phyloP scores from a whole-genome alignment of 2,888 invertebrate species.

The Lomographa bimaculata region DNA sequence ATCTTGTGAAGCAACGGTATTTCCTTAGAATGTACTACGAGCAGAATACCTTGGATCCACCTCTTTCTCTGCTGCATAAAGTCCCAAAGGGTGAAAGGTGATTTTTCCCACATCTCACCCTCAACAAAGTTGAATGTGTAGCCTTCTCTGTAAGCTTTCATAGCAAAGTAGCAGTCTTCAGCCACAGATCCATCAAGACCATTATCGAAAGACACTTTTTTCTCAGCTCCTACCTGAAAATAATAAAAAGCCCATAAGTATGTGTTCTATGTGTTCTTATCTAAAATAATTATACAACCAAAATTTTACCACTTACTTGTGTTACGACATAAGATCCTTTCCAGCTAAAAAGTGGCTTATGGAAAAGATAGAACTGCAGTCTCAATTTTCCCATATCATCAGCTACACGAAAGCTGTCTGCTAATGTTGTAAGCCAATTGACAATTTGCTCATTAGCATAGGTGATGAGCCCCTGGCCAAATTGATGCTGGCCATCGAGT shows the following conservation, averaged over 20 bases:
- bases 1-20: slow-evolving; percentile 92
- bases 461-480: slow-evolving; percentile 97
- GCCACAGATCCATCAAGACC: slow-evolving; percentile 98
- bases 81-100: slow-evolving; percentile 97
- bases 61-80: slow-evolving; percentile 98
- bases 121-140: slow-evolving; percentile 97
- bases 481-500: slow-evolving; percentile 95
- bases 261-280: no score
- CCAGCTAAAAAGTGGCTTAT: slow-evolving; percentile 98
- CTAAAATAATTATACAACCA: no score
- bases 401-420: slow-evolving; percentile 97
- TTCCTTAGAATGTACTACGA: slow-evolving; percentile 93
- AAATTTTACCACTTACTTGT: slow-evolving; percentile 84
- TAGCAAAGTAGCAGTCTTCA: slow-evolving; percentile 98
- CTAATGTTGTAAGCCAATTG: slow-evolving; percentile 98
- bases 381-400: slow-evolving; percentile 99
- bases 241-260: no score
- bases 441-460: slow-evolving; percentile 98
- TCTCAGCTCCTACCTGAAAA: slow-evolving; percentile 93
- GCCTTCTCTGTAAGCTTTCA: slow-evolving; percentile 96
- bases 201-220: slow-evolving; percentile 96
- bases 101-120: slow-evolving; percentile 99
- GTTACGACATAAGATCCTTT: slow-evolving; percentile 99
- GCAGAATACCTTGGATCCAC: slow-evolving; percentile 96
- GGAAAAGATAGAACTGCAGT: slow-evolving; percentile 95